phyloP scores from a whole-genome alignment of 2,113 vertebrate genomes.

The Mormyrus lacerda region DNA sequence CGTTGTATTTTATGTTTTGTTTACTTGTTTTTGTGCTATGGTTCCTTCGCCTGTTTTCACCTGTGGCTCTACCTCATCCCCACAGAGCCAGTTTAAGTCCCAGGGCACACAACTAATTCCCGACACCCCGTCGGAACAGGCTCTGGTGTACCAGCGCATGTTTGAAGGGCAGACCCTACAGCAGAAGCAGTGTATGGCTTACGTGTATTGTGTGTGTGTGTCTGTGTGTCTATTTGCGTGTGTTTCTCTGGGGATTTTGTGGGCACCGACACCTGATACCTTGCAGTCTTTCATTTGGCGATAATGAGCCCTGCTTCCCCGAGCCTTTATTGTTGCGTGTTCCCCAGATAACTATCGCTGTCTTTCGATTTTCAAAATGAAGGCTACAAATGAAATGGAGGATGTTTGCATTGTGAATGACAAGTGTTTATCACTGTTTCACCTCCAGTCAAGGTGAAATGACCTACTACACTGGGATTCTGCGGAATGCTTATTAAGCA shows the following conservation, averaged over 20 bases:
- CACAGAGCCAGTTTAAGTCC: slow-evolving; percentile 51
- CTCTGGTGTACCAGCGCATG: slow-evolving; percentile 54
- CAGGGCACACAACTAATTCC: slow-evolving; percentile 57
- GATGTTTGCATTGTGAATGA: neutral
- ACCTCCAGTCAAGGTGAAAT: neutral
- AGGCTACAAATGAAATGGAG: neutral
- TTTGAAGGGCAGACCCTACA: slow-evolving; percentile 47
- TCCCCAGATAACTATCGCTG: neutral
- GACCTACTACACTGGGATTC: neutral
- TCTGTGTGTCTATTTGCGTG: neutral
- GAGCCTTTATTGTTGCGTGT: neutral
- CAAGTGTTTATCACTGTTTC: neutral
- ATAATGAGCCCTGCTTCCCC: neutral
- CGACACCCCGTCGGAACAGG: slow-evolving; percentile 38
- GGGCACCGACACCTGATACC: neutral
- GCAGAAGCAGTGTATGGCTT: slow-evolving; percentile 54
- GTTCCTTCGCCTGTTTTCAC: neutral
- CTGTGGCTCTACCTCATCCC: neutral
- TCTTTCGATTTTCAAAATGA: neutral
- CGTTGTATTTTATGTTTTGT: neutral
- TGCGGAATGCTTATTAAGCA: neutral
- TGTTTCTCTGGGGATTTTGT: neutral
- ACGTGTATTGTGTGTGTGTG: neutral
- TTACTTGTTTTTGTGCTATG: neutral
- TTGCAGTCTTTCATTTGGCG: neutral